Evolutionary conservation across 2,888 invertebrate species (phyloP).

Genomic region (Gibbula magus): DNA sequence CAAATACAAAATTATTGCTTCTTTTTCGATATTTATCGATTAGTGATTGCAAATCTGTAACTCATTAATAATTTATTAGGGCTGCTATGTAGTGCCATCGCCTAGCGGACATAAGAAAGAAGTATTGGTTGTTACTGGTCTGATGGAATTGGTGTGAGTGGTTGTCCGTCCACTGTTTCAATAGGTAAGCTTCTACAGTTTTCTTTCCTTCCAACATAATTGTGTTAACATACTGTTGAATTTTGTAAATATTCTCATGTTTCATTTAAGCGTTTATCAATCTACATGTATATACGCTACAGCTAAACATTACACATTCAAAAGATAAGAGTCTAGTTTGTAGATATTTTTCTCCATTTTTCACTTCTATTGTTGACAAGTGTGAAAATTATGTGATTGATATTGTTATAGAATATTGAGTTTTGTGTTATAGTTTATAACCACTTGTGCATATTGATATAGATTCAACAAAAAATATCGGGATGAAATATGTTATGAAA

Average conservation of each 20-base stretch:
- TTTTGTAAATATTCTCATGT: no score
- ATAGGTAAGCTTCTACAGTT: slow-evolving; percentile 5
- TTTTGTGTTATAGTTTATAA: not conserved
- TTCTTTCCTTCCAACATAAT: not conserved
- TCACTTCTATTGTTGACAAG: slow-evolving; percentile 3
- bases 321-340: not conserved
- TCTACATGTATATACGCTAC: no score
- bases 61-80: slow-evolving; percentile 15
- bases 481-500: not conserved
- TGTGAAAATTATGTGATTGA: slow-evolving; percentile 1
- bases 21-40: no score
- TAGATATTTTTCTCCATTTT: slow-evolving; percentile 12
- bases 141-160: not conserved
- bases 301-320: no score
- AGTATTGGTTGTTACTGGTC: not conserved
- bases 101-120: not conserved
- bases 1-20: no score
- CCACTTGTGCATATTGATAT: not conserved
- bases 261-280: no score
- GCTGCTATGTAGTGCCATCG: not conserved
- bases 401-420: not conserved
- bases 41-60: no score
- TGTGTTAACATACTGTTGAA: no score
- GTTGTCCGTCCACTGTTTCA: slow-evolving; percentile 15
- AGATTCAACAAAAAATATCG: not conserved